These are phyloP conservation scores for Percopsis omiscomaycus DNA, from an alignment of 2,797 vertebrate species.

Conservation along the genomic window DNA sequence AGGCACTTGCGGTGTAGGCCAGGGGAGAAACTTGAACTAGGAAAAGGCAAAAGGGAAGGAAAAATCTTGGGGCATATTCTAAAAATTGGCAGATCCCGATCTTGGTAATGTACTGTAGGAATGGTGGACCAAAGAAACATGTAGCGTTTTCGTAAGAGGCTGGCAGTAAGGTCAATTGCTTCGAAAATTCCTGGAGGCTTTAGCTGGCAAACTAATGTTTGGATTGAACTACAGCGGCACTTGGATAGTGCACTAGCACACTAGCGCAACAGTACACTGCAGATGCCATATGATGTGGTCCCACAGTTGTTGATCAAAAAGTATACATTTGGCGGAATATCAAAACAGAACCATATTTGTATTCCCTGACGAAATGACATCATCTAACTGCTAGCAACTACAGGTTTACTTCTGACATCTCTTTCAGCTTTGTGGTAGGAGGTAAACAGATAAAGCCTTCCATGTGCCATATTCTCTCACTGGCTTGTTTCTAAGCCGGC, in stretches of 20 bases:
- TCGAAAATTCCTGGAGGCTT: slow-evolving; percentile 23
- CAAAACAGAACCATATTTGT: slow-evolving; percentile 24
- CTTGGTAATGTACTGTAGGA: slow-evolving; percentile 53
- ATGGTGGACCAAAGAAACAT: slow-evolving; percentile 38
- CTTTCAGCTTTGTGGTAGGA: slow-evolving; percentile 45
- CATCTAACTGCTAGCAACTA: slow-evolving; percentile 28
- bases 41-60: slow-evolving; percentile 28
- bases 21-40: slow-evolving; percentile 34
- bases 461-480: slow-evolving; percentile 57
- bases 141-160: slow-evolving; percentile 36
- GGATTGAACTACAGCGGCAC: slow-evolving; percentile 36
- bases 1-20: slow-evolving; percentile 32
- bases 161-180: slow-evolving; percentile 23
- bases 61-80: slow-evolving; percentile 40
- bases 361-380: background rate
- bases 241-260: slow-evolving; percentile 13
- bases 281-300: slow-evolving; percentile 33
- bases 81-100: slow-evolving; percentile 43
- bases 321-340: slow-evolving; percentile 17
- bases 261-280: background rate
- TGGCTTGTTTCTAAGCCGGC: slow-evolving; percentile 38
- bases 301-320: slow-evolving; percentile 32
- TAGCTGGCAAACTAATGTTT: slow-evolving; percentile 41
- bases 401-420: slow-evolving; percentile 51
- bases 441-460: slow-evolving; percentile 60